Evolutionary conservation across 2,113 vertebrate species (phyloP).

Genomic region (Microcebus tavaratra): DNA sequence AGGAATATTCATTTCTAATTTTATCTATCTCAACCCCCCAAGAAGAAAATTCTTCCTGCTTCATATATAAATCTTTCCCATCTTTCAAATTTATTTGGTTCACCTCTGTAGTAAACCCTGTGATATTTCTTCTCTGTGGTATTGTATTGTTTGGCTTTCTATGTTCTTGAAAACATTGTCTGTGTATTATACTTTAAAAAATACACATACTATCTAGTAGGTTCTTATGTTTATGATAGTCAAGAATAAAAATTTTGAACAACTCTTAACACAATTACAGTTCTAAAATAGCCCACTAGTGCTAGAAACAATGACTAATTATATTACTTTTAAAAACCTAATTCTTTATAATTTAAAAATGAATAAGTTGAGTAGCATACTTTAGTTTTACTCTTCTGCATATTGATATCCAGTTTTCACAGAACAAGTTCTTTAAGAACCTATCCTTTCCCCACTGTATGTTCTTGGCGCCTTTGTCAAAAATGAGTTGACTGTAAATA

Average conservation of each 20-base stretch:
- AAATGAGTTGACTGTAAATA: too few relatives aligned
- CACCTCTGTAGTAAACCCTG: background rate
- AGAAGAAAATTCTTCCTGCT: accelerated
- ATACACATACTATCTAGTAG: background rate
- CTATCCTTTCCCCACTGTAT: too few relatives aligned
- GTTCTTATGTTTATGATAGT: background rate
- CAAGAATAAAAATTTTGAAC: background rate
- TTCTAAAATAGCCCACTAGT: background rate
- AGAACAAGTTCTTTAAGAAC: too few relatives aligned
- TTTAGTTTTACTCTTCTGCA: too few relatives aligned
- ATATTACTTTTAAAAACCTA: background rate
- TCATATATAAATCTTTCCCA: background rate
- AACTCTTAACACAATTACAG: background rate
- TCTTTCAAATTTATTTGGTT: background rate
- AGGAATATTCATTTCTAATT: background rate
- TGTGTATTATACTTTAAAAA: background rate
- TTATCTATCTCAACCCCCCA: too few relatives aligned
- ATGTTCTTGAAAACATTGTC: background rate
- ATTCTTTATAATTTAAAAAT: background rate
- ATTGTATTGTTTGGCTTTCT: background rate
- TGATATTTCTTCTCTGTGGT: background rate
- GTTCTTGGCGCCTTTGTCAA: too few relatives aligned
- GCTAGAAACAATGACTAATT: background rate
- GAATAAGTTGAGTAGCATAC: background rate
- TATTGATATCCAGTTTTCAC: too few relatives aligned